These are phyloP conservation scores for Micronycteris hirsuta DNA, from an alignment of 2,113 vertebrate species.

Conservation along the genomic window DNA sequence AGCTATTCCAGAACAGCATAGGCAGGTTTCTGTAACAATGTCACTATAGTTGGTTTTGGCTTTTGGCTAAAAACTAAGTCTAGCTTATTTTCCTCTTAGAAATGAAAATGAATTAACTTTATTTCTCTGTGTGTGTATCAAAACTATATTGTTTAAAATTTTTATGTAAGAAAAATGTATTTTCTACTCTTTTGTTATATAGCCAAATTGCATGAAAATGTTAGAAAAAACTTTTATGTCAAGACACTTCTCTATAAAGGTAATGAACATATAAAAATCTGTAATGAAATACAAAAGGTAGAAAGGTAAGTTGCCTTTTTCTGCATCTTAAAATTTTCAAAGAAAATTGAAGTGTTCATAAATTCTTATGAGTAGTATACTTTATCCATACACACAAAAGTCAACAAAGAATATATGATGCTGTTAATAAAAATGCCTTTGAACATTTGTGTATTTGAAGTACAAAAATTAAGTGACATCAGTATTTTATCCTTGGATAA, in stretches of 20 bases:
- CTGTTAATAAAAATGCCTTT: not conserved
- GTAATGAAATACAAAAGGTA: not conserved
- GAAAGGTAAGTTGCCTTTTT: not conserved
- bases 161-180: not conserved
- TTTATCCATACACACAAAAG: not conserved
- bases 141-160: not conserved
- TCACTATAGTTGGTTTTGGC: not conserved
- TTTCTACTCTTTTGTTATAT: not conserved
- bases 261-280: not conserved
- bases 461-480: conserved; percentile 5
- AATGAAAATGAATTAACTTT: not conserved
- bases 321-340: conserved; percentile 15
- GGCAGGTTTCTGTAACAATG: no score
- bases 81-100: not conserved
- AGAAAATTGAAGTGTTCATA: not conserved
- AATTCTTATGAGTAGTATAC: not conserved
- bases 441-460: not conserved
- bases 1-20: no score
- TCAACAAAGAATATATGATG: not conserved
- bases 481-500: conserved; percentile 41
- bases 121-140: not conserved
- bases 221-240: not conserved
- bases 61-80: not conserved
- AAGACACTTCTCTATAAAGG: not conserved
- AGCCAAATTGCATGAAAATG: not conserved